phyloP scores from a whole-genome alignment of 2,888 invertebrate genomes.

The Acronicta aceris region DNA sequence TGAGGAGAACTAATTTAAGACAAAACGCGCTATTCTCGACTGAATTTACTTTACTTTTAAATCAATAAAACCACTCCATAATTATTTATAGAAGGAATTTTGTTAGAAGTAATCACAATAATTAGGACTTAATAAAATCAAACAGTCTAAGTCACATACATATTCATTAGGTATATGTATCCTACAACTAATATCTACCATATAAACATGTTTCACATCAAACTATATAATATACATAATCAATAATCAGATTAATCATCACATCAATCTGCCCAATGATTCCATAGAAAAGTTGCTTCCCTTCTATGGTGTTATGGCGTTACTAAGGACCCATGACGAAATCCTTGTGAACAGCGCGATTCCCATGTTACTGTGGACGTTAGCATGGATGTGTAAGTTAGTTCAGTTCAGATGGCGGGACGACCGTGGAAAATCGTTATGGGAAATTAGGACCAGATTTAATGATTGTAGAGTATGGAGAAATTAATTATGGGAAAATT shows the following conservation, averaged over 20 bases:
- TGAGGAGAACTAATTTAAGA: too few species aligned
- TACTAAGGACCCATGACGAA: constrained; percentile 71
- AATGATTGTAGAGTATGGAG: constrained; percentile 10
- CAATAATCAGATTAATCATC: constrained; percentile 48
- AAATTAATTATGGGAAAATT: neutral
- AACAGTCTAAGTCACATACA: too few species aligned
- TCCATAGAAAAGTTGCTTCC: constrained; percentile 39
- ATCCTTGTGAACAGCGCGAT: constrained; percentile 76
- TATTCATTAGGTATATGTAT: too few species aligned
- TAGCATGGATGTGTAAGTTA: constrained; percentile 62
- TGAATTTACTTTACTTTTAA: too few species aligned
- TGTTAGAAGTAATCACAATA: too few species aligned
- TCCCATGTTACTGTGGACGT: constrained; percentile 74
- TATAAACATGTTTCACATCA: constrained; percentile 5
- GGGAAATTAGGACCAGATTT: constrained; percentile 73
- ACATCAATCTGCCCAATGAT: constrained; percentile 34
- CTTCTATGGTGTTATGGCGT: constrained; percentile 55
- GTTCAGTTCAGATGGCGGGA: constrained; percentile 62
- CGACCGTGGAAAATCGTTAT: constrained; percentile 73
- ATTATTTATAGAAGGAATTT: too few species aligned
- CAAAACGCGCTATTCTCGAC: too few species aligned
- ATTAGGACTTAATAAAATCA: too few species aligned
- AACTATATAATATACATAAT: constrained; percentile 14
- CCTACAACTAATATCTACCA: constrained; percentile 5
- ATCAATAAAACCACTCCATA: too few species aligned